A percentile compares a stretch with the other conserved stretches of the same genome.
Conservation (phyloP, 2,113 vertebrate genomes). For the Hoplias malabaricus region DNA sequence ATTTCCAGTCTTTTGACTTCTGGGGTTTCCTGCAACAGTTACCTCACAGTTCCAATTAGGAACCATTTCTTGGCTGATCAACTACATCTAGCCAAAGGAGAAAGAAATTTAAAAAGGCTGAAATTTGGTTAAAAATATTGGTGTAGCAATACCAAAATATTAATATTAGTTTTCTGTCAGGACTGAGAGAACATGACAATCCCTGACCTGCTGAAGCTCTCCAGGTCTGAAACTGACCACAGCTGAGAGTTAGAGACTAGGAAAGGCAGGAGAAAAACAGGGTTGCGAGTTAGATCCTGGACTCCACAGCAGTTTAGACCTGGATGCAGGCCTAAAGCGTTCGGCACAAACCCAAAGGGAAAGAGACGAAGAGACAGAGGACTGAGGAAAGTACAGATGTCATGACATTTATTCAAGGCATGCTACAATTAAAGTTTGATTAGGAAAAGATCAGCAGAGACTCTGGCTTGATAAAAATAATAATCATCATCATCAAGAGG, state of each 20-base stretch:
- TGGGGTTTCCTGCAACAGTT: no score
- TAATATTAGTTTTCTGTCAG: neutral
- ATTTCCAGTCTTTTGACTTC: no score
- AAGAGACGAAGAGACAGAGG: slow-evolving; percentile 76
- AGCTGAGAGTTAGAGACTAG: slow-evolving; percentile 21
- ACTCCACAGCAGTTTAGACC: slow-evolving; percentile 24
- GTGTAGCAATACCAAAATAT: no score
- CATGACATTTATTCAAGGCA: slow-evolving; percentile 85
- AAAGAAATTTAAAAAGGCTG: neutral
- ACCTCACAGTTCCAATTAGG: neutral
- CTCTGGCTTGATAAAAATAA: slow-evolving; percentile 63
- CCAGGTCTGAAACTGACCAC: neutral
- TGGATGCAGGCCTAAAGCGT: slow-evolving; percentile 26
- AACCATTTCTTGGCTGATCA: neutral
- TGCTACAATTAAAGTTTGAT: slow-evolving; percentile 78
- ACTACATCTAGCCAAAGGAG: neutral
- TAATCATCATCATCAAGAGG: slow-evolving; percentile 50
- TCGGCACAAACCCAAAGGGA: slow-evolving; percentile 60
- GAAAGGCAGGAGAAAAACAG: slow-evolving; percentile 3
- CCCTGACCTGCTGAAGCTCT: neutral
- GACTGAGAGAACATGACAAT: neutral
- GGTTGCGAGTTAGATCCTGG: neutral
- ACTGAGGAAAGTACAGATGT: slow-evolving; percentile 72
- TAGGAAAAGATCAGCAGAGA: slow-evolving; percentile 71
- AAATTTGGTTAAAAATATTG: no score